Conservation (phyloP, 2,113 vertebrate species). For the Amphilophus citrinellus region DNA sequence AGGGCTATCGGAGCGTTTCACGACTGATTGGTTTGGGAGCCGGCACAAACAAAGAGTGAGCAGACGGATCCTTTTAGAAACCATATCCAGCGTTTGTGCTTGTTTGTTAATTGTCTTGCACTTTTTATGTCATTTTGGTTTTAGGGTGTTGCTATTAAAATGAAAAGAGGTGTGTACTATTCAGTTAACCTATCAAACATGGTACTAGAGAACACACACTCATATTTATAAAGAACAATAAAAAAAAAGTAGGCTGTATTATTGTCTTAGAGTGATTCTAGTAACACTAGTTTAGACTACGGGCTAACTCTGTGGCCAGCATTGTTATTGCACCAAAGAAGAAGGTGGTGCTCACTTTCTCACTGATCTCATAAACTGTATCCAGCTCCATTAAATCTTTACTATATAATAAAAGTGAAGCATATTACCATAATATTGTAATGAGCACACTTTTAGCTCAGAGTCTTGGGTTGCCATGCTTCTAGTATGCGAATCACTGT, state of each 20-base stretch:
- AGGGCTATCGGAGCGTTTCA: constrained; percentile 5
- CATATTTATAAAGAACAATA: neutral
- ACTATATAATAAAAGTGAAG: constrained; percentile 50
- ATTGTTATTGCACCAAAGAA: neutral
- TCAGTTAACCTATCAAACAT: neutral
- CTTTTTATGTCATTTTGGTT: neutral
- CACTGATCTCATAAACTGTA: constrained; percentile 50
- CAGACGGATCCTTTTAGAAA: neutral
- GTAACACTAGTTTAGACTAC: neutral
- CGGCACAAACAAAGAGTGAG: neutral
- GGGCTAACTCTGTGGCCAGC: neutral
- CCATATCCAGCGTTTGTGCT: neutral
- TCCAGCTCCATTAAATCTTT: constrained; percentile 48
- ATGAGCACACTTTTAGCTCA: constrained; percentile 20
- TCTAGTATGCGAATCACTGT: constrained; percentile 75
- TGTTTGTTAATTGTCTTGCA: neutral
- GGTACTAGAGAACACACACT: neutral
- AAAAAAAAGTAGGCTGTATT: neutral
- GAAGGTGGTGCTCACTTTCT: neutral
- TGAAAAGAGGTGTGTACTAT: neutral
- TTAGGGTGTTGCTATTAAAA: neutral
- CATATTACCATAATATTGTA: constrained; percentile 54
- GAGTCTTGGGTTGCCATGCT: neutral
- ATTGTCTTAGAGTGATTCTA: neutral
- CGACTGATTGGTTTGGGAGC: neutral